A percentile compares a stretch with the other conserved stretches of the same genome.
Conservation (phyloP, 2,797 vertebrate genomes). For the Capromys pilorides region DNA sequence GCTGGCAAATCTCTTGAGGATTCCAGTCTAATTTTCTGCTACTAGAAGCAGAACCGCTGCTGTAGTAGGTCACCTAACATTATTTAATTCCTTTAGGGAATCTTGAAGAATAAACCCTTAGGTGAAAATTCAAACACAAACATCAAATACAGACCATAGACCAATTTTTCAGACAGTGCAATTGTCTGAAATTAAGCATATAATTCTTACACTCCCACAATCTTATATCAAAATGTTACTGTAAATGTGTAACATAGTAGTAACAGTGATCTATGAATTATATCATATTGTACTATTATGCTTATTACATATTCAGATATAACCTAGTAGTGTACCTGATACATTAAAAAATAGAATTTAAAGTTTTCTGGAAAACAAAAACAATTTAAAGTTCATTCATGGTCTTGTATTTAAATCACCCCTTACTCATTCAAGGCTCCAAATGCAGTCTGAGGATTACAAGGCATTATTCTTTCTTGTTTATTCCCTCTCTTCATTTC, state of each 20-base stretch:
- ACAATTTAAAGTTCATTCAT: neutral
- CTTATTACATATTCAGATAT: neutral
- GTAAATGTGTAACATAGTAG: neutral
- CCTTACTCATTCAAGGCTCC: slow-evolving; percentile 18
- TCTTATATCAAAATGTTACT: neutral
- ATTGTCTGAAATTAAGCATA: neutral
- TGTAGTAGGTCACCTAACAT: slow-evolving; percentile 67
- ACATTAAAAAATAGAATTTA: slow-evolving; percentile 47
- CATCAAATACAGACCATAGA: slow-evolving; percentile 61
- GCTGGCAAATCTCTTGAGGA: slow-evolving; percentile 69
- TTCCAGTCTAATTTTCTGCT: slow-evolving; percentile 74
- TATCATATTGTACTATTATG: neutral
- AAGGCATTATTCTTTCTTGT: neutral
- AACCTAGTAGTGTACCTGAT: neutral
- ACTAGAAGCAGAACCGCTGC: slow-evolving; percentile 55
- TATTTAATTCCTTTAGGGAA: slow-evolving; percentile 66
- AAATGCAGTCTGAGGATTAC: slow-evolving; percentile 25
- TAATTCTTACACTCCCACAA: slow-evolving; percentile 34
- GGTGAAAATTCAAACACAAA: slow-evolving; percentile 52
- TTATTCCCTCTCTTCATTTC: slow-evolving; percentile 21
- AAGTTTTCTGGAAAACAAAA: neutral
- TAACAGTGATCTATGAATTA: neutral
- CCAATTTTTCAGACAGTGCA: slow-evolving; percentile 59
- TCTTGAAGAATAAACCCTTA: slow-evolving; percentile 59
- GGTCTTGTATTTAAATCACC: neutral